Evolutionary conservation across 2,888 invertebrate genomes (phyloP).

Genomic region (Rutpela maculata): DNA sequence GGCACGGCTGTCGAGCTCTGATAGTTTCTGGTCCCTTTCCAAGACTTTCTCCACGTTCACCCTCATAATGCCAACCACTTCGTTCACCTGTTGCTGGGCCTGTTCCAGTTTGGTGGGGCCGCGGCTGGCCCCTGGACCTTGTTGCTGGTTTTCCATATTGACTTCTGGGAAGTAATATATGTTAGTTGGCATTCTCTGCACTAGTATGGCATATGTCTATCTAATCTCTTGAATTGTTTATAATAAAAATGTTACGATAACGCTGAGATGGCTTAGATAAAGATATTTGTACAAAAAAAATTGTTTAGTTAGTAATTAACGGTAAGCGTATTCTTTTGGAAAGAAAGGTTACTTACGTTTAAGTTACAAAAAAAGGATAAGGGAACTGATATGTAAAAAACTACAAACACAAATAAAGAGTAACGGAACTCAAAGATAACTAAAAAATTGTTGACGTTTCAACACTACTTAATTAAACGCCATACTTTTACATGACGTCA

Average conservation of each 20-base stretch:
- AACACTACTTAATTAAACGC: conserved; percentile 17
- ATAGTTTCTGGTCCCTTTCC: conserved; percentile 95
- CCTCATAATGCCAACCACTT: conserved; percentile 96
- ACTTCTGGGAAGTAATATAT: conserved; percentile 51
- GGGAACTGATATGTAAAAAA: background rate
- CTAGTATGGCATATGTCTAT: conserved; percentile 11
- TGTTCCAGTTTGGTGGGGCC: conserved; percentile 68
- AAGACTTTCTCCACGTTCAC: conserved; percentile 97
- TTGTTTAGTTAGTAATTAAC: background rate
- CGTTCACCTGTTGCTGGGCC: conserved; percentile 73
- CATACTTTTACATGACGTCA: conserved; percentile 34
- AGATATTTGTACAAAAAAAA: conserved; percentile 19
- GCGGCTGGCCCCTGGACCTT: conserved; percentile 58
- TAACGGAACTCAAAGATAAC: conserved; percentile 25
- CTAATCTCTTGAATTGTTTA: conserved; percentile 4
- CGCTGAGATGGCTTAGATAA: conserved; percentile 22
- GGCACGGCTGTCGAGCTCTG: conserved; percentile 95
- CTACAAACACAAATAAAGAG: conserved; percentile 27
- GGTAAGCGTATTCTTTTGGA: background rate
- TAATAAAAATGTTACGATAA: conserved; percentile 17
- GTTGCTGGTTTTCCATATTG: conserved; percentile 58
- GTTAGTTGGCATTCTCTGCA: conserved; percentile 47
- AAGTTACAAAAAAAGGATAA: background rate
- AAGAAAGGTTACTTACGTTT: conserved; percentile 19
- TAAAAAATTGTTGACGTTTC: conserved; percentile 26